Conservation (phyloP, 2,888 invertebrate genomes). For the Cosmorhoe ocellata region DNA sequence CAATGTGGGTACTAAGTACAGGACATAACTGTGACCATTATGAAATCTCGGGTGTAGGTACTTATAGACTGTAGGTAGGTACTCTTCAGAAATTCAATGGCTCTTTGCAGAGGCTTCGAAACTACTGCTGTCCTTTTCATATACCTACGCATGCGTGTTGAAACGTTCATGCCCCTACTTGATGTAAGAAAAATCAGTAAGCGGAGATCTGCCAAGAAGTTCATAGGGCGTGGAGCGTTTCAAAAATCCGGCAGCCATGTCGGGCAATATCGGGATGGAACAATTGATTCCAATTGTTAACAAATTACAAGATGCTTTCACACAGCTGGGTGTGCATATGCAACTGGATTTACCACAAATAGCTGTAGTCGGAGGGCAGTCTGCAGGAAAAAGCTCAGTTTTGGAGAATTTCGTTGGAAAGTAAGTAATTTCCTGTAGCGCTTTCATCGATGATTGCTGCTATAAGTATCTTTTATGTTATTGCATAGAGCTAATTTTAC, state of each 20-base stretch:
- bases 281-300: constrained; percentile 99
- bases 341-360: constrained; percentile 99
- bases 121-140: constrained; percentile 39
- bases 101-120: constrained; percentile 12
- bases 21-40: too few relatives aligned
- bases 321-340: constrained; percentile 98
- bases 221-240: constrained; percentile 69
- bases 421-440: constrained; percentile 81
- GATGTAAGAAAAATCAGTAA: constrained; percentile 78
- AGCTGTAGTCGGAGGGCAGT: constrained; percentile 99
- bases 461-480: not conserved
- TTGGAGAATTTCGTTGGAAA: constrained; percentile 99
- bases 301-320: constrained; percentile 99
- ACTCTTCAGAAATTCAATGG: constrained; percentile 17
- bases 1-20: too few relatives aligned
- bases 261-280: constrained; percentile 96
- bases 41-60: too few relatives aligned
- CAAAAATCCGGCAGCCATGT: constrained; percentile 77
- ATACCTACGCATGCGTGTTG: constrained; percentile 64
- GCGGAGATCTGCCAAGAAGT: constrained; percentile 73
- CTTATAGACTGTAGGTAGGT: too few relatives aligned
- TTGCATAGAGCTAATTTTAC: too few relatives aligned
- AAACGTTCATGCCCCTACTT: constrained; percentile 59
- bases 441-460: not conserved
- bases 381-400: constrained; percentile 99